Evolutionary conservation across 2,113 vertebrate species (phyloP), one percentile per base, ranked within the genome.

Genomic region (Anseranas semipalmata): DNA sequence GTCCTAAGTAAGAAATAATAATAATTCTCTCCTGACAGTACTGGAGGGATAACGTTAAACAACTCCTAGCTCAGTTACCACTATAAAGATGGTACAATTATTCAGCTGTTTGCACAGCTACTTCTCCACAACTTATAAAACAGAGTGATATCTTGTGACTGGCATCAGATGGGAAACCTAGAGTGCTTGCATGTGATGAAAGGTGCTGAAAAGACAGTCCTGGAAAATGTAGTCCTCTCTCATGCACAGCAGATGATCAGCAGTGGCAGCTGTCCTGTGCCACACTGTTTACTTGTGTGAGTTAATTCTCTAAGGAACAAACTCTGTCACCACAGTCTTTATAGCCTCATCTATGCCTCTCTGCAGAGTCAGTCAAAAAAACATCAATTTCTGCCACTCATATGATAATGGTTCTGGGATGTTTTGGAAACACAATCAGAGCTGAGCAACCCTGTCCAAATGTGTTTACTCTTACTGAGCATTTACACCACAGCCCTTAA

Each of bases 201-300:
- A 93, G 79, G 72, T 75, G 72, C 48, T 92, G 87, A 90, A 90
- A 90, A 67, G 76, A 88, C 22, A 56, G 59, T 85, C 85, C 68
- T 55, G 33, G 88, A 84, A 74, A 93, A 95, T 77, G 33, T 92
- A 67, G 35, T 67, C 43, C 52, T 77, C 63, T 81, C 76, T 81
- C 73, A 90, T 78, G 43, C 65, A 85, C 55, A 63, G 79, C 1
- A 45, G 90, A 56, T 46, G 68, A 96, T 63, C 63, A 86, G 52
- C 65, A 39, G 25, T 45, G 79, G 60, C 93, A 89, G 92, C 6
- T 1, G 50, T 70, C 63, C 75, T 48, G 68, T 43, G 68, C 55
- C 5, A 0, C 32, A 6, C 81, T 70, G 58, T 55, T 79, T 60
- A 80, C 37, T 41, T 0, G 0, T 14, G 50, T 60, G 27, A 77